Base-by-base conservation (phyloP, 1,140 invertebrate genomes). In the Goniozus legneri region DNA sequence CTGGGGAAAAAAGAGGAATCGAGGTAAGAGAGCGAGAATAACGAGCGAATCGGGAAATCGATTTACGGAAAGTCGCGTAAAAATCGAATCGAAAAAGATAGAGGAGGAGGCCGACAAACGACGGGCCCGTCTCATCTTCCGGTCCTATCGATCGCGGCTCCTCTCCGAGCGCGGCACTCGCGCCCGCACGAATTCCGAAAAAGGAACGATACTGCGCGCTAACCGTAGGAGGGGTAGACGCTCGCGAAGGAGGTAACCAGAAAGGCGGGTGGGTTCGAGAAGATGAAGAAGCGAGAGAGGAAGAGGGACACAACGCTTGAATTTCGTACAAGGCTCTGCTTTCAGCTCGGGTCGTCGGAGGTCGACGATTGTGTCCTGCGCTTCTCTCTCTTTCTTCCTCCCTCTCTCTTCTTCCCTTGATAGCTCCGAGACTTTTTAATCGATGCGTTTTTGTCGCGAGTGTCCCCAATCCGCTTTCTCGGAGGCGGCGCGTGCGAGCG, bases 291-390 rank as follows among this genome's bases (percentile, higher is more conserved):
- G 34, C 21, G 24, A 37, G 37, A 21, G 35, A 41, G 27, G 41
- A 33, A 52, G 47, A 44, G 39, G 16, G 33, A 38, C 41, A n/a
- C n/a, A n/a, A n/a, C n/a, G 41, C 21, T 50, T 50, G 47, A 51
- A 53, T 65, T 66, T 65, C 64, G 61, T 70, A 69, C 67, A 73
- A 69, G 67, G 67, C 56, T 73, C 68, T 70, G 69, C 69, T 71
- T 58, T 73, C 68, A 71, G 54, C 37, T 19, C 44, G 58, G 69
- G 68, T 71, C 70, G 62, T 37, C 47, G 67, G n/a, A 58, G 69
- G 70, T 70, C 69, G 66, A n/a, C 60, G 69, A 68, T 68, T 68
- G 63, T n/a, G n/a, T 64, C 56, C 58, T 60, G 49, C 45, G 56
- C 46, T 60, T 54, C 54, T n/a, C n/a, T n/a, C n/a, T n/a, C n/a